Percentiles rank a stretch among this genome's conserved stretches.
phyloP scores from a whole-genome alignment of 2,113 vertebrate genomes.

The Xenopus tropicalis region DNA sequence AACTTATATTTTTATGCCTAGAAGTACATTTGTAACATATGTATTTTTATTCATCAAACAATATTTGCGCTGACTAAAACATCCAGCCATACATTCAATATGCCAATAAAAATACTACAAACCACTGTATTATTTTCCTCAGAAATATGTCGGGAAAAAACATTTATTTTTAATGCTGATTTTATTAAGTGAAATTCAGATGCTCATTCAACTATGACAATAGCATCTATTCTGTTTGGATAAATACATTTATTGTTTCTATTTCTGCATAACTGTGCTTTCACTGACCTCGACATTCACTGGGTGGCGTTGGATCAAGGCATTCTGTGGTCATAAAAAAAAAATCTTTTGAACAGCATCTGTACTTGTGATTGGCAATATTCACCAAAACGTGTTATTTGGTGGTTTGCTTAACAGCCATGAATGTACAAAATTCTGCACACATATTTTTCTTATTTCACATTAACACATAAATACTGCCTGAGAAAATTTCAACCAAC shows the following conservation, averaged over 20 bases:
- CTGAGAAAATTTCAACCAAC: neutral
- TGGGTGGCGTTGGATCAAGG: conserved; percentile 1
- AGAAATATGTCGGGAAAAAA: too few relatives aligned
- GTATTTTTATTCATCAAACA: too few relatives aligned
- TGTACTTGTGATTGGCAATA: conserved; percentile 16
- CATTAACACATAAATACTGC: neutral
- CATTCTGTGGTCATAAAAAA: conserved; percentile 1
- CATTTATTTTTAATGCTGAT: too few relatives aligned
- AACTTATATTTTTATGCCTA: too few relatives aligned
- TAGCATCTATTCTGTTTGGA: neutral
- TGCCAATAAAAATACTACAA: too few relatives aligned
- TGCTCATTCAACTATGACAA: neutral
- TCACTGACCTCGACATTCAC: neutral
- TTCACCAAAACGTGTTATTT: conserved; percentile 8
- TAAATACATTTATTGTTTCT: neutral
- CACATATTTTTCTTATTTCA: neutral
- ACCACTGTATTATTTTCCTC: neutral
- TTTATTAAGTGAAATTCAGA: too few relatives aligned
- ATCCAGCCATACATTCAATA: too few relatives aligned
- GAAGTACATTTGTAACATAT: too few relatives aligned
- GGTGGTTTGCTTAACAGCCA: conserved; percentile 8
- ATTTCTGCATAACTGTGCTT: neutral
- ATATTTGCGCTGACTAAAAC: too few relatives aligned
- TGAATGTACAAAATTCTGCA: conserved; percentile 5
- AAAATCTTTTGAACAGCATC: neutral